Percentiles rank a stretch among this genome's conserved stretches.
Evolutionary conservation across 2,888 invertebrate species (phyloP).

Genomic region (Dicyrtoma fusca): DNA sequence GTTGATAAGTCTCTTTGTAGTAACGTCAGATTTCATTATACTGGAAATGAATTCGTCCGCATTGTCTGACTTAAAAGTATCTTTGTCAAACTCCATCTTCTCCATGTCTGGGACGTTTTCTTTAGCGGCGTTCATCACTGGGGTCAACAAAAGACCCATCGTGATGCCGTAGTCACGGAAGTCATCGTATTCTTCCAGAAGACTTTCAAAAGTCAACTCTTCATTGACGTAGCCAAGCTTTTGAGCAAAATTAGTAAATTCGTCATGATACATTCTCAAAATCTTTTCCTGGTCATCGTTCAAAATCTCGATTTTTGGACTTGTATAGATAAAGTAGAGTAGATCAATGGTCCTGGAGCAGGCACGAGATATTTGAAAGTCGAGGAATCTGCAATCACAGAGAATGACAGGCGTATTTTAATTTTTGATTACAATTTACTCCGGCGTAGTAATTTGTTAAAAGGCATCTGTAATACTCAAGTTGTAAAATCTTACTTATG

Average conservation of each 20-base stretch:
- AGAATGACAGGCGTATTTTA: too few relatives aligned
- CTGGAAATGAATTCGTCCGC: constrained; percentile 33
- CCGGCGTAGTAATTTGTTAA: too few relatives aligned
- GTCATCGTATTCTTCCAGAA: constrained; percentile 43
- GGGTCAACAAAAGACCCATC: constrained; percentile 45
- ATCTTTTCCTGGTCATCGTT: constrained; percentile 46
- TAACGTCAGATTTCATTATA: constrained; percentile 27
- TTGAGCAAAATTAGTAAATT: constrained; percentile 43
- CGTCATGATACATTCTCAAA: constrained; percentile 46
- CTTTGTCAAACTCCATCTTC: constrained; percentile 33
- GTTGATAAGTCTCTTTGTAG: constrained; percentile 32
- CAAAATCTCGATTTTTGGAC: constrained; percentile 33
- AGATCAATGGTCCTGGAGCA: constrained; percentile 48
- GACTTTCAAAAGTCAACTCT: constrained; percentile 42
- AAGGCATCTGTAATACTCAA: too few relatives aligned
- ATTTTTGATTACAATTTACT: too few relatives aligned
- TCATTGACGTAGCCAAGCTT: constrained; percentile 44
- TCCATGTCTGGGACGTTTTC: constrained; percentile 53
- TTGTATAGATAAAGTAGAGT: constrained; percentile 53
- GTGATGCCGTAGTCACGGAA: constrained; percentile 45
- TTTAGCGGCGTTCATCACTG: constrained; percentile 31
- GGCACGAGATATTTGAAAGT: constrained; percentile 52
- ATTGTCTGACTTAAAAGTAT: neutral
- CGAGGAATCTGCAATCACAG: constrained; percentile 50
- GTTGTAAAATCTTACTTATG: constrained; percentile 28